A percentile compares a stretch with the other conserved stretches of the same genome.
Evolutionary conservation across 2,888 invertebrate species (phyloP).

Genomic region (Lasioglossum zephyrum): DNA sequence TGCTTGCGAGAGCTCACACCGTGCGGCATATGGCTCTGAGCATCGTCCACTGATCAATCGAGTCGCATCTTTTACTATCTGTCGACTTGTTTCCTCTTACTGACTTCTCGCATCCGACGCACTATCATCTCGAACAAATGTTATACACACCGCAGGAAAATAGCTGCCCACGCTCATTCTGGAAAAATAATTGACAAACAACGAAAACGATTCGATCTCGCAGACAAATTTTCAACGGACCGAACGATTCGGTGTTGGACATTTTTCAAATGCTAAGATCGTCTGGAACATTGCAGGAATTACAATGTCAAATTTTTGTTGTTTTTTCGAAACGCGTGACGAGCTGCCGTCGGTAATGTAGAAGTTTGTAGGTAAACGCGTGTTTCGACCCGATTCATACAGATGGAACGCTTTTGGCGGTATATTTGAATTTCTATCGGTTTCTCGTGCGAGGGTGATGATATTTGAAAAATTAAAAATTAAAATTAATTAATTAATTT

Average conservation of each 20-base stretch:
- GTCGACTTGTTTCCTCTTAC: not conserved
- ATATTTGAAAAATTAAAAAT: no score
- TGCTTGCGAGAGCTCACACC: constrained; percentile 12
- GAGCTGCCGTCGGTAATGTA: constrained; percentile 35
- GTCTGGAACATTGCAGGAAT: no score
- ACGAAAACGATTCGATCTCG: not conserved
- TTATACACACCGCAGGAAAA: not conserved
- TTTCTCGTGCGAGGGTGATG: no score
- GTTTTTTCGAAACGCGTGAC: not conserved
- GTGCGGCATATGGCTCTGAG: constrained; percentile 57
- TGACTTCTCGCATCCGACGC: not conserved
- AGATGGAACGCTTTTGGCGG: constrained; percentile 14
- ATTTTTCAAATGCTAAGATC: not conserved
- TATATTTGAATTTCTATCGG: not conserved
- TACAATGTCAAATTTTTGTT: not conserved
- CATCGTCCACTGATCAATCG: constrained; percentile 54
- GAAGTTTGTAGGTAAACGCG: constrained; percentile 11
- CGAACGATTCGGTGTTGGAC: not conserved
- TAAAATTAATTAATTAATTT: no score
- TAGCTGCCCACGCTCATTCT: no score
- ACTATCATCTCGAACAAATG: no score
- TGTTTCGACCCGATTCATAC: not conserved
- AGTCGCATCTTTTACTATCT: constrained; percentile 7
- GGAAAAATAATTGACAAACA: no score
- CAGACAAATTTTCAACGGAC: not conserved